Conservation (phyloP, 2,113 vertebrate species). For the Tupaia tana region DNA sequence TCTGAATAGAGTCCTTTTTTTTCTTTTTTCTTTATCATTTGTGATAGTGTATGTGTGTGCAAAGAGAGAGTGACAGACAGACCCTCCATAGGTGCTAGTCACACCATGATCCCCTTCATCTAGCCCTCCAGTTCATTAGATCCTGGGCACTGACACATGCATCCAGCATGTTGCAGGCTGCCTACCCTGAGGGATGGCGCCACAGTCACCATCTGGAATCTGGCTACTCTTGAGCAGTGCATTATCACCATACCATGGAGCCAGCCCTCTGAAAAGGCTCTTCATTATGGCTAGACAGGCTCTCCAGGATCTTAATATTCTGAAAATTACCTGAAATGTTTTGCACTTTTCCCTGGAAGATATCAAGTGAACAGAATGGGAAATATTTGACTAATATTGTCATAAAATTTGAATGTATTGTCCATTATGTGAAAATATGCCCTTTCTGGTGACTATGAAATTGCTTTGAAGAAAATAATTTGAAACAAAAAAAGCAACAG, state of each 20-base stretch:
- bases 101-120: too few species aligned
- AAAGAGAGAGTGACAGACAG: too few species aligned
- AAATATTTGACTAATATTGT: slow-evolving; percentile 58
- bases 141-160: too few species aligned
- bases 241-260: too few species aligned
- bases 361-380: slow-evolving; percentile 48
- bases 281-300: background rate
- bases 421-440: slow-evolving; percentile 55
- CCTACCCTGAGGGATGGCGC: too few species aligned
- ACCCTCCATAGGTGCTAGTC: too few species aligned
- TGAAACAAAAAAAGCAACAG: slow-evolving; percentile 49
- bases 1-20: background rate
- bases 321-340: slow-evolving; percentile 13
- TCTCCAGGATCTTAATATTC: background rate
- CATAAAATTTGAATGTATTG: slow-evolving; percentile 52
- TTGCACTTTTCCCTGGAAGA: slow-evolving; percentile 24
- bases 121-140: too few species aligned
- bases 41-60: too few species aligned
- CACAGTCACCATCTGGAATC: too few species aligned
- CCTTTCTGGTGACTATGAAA: slow-evolving; percentile 37
- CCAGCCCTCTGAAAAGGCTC: background rate
- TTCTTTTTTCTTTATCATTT: too few species aligned
- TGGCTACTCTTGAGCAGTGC: too few species aligned
- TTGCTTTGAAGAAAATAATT: slow-evolving; percentile 47
- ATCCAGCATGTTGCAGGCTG: too few species aligned